phyloP scores from a whole-genome alignment of 2,113 vertebrate genomes.

The Cardinalis cardinalis region DNA sequence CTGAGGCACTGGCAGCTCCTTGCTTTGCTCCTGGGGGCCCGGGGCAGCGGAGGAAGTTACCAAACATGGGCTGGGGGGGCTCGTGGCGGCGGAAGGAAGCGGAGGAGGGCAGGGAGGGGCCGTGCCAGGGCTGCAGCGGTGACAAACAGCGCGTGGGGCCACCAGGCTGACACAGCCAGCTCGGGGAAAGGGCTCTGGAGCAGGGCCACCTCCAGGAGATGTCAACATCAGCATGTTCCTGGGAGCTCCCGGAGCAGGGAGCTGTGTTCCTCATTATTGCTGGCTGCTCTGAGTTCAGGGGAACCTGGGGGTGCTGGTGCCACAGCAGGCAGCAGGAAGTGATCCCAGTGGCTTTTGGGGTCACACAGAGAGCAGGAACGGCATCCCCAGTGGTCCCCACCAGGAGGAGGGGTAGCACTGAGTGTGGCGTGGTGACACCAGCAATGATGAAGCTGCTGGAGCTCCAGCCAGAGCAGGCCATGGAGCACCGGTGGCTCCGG shows the following conservation, averaged over 20 bases:
- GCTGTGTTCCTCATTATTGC: not conserved
- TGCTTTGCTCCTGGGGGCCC: not conserved
- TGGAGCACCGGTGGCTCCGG: rapidly evolving
- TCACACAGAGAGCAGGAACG: rapidly evolving
- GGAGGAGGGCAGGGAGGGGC: conserved; percentile 1
- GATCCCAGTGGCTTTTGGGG: not conserved
- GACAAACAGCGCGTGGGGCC: not conserved
- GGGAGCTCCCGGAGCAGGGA: not conserved
- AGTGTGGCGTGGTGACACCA: not conserved
- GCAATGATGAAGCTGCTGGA: rapidly evolving
- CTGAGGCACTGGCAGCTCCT: not conserved
- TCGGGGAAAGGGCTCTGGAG: not conserved
- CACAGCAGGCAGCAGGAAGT: rapidly evolving
- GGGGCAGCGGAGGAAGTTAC: conserved; percentile 32
- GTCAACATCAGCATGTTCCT: rapidly evolving
- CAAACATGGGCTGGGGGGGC: not conserved
- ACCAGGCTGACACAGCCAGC: not conserved
- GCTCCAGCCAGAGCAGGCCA: rapidly evolving
- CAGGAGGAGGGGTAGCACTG: rapidly evolving
- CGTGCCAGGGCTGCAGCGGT: not conserved
- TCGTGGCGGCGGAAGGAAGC: conserved; percentile 13
- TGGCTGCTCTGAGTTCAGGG: not conserved
- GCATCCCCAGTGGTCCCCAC: not conserved
- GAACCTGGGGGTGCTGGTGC: rapidly evolving
- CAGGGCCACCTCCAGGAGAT: not conserved